Evolutionary conservation across 2,888 invertebrate species (phyloP), one percentile per base, ranked within the genome.

Genomic region (Caenorhabditis sulstoni): DNA sequence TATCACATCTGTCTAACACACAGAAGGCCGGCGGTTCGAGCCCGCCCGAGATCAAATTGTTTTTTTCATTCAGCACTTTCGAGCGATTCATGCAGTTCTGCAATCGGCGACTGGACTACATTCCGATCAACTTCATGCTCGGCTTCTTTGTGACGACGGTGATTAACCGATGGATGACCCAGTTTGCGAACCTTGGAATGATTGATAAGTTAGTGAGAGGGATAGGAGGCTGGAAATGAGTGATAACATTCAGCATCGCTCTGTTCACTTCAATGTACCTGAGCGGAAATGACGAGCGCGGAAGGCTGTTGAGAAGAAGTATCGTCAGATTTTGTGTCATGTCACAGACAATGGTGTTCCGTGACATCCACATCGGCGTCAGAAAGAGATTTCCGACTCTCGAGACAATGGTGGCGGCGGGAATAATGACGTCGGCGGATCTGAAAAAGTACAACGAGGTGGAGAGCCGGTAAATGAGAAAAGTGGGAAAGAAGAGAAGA

Each of bases 61-160:
- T 12, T 55, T 20, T 3, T 29, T 29, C n/a, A n/a, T 84, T 61
- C 78, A 86, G 86, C 50, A 71, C 78, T 9, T 84, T 85, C 52
- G 83, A 83, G 47, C 64, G 77, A 52, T 75, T 87, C 41, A 82
- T 82, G 65, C 59, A 57, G 37, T 82, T 84, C 52, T 81, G 81
- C 47, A 81, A 85, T 52, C 70, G 81, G n/a, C 66, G 83, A 65
- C 52, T 86, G 49, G 73, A 68, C 52, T 83, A 81, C 61, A 83
- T 86, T 41, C 86, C 86, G 11, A 61, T 87, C 45, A 84, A 82
- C 35, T 87, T 87, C 74, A 83, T 87, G 85, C 74, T 87, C 9
- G 81, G 81, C 47, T 87, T 87, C 58, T 87, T 87, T 57, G 87
- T 87, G n/a, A 83, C 85, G 18, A 82, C 83, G 18, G 84, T 87